These are phyloP conservation scores for Salvator merianae DNA, from an alignment of 2,113 vertebrate genomes.

Conservation along the genomic window DNA sequence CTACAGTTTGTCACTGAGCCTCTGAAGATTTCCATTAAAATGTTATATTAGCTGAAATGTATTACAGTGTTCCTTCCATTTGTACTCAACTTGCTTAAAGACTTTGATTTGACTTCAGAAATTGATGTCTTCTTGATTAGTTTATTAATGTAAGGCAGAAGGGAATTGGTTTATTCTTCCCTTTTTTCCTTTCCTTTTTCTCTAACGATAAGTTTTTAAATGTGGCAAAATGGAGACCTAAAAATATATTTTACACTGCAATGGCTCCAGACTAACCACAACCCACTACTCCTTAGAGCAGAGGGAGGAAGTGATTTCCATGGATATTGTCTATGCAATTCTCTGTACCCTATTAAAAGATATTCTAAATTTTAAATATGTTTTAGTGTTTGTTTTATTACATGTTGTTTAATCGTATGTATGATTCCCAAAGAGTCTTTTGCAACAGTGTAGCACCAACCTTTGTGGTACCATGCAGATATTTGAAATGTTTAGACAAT, in stretches of 20 bases:
- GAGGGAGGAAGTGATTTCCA: neutral
- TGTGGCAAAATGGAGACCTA: constrained; percentile 25
- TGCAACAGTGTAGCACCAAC: neutral
- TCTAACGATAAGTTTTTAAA: constrained; percentile 53
- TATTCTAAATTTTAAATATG: neutral
- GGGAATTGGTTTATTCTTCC: neutral
- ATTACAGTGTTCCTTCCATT: constrained; percentile 38
- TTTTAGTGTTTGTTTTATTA: too few relatives aligned
- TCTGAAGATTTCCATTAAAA: constrained; percentile 33
- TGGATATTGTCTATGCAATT: neutral
- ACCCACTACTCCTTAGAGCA: neutral
- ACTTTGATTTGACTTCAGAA: constrained; percentile 46
- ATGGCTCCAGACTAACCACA: neutral
- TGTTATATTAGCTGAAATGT: constrained; percentile 30
- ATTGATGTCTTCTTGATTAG: constrained; percentile 30
- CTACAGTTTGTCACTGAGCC: constrained; percentile 26
- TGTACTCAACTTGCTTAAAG: constrained; percentile 22
- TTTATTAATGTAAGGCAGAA: constrained; percentile 18
- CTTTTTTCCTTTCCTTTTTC: constrained; percentile 17
- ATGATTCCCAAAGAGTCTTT: neutral
- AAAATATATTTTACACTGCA: too few relatives aligned
- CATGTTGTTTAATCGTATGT: too few relatives aligned
- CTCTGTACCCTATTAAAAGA: neutral
- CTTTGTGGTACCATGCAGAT: neutral
- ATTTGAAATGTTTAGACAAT: too few relatives aligned